A percentile compares a stretch with the other conserved stretches of the same genome.
Conservation (phyloP, 2,797 vertebrate genomes). For the Nyctibius grandis region DNA sequence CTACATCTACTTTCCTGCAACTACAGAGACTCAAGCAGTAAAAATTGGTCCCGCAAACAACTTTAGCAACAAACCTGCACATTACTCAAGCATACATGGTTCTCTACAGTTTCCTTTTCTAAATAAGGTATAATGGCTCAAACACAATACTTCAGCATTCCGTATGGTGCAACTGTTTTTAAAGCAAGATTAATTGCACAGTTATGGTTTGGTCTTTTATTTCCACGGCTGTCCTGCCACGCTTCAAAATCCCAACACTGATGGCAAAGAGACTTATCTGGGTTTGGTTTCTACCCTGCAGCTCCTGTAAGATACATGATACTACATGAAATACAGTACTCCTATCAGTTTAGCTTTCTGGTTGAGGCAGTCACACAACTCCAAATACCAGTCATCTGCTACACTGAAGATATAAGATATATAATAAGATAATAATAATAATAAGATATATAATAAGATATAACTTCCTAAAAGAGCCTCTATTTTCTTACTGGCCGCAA, state of each 20-base stretch:
- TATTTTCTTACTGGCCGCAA: not conserved
- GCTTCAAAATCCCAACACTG: not conserved
- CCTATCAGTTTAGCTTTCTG: not conserved
- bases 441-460: too few relatives aligned
- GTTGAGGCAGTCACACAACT: not conserved
- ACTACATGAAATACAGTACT: not conserved
- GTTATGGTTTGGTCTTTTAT: not conserved
- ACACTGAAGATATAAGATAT: not conserved
- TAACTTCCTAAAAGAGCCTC: not conserved
- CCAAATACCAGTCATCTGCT: not conserved
- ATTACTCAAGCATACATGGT: accelerated
- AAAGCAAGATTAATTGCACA: not conserved
- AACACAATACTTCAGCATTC: not conserved
- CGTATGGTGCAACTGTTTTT: not conserved
- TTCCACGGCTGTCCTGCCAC: not conserved
- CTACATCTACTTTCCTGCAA: not conserved
- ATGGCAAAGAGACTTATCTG: not conserved
- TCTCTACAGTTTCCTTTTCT: not conserved
- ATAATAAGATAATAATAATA: too few relatives aligned
- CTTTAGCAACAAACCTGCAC: not conserved
- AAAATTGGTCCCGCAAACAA: not conserved
- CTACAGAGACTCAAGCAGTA: not conserved
- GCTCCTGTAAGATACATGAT: not conserved
- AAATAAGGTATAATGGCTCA: not conserved
- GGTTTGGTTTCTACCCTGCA: not conserved